Evolutionary conservation across 92 coral and sea anemone species (phyloP).

Genomic region (Blastomussa wellsi): DNA sequence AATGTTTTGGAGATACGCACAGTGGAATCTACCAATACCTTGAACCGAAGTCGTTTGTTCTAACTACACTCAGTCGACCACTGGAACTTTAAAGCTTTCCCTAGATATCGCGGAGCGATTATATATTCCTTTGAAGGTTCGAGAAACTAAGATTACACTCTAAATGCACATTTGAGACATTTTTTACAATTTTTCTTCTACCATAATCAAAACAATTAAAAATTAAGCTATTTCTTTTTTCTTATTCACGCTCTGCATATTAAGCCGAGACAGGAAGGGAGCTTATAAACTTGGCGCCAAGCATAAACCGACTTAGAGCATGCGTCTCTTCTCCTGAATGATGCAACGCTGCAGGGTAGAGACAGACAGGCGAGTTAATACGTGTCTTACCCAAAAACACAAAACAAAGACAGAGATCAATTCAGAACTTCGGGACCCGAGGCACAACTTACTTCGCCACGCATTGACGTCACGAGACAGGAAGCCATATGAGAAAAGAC

Average conservation of each 20-base stretch:
- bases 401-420: background rate
- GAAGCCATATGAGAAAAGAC: background rate
- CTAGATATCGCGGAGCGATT: no score
- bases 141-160: no score
- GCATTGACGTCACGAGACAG: constrained; percentile 3
- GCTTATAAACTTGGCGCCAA: background rate
- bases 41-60: no score
- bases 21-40: no score
- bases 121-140: no score
- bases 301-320: no score
- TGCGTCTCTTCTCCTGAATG: background rate
- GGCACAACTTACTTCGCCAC: background rate
- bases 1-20: background rate
- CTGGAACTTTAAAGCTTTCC: no score
- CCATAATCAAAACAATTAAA: background rate
- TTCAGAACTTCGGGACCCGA: background rate
- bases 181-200: background rate
- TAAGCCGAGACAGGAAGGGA: background rate
- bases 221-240: background rate
- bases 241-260: background rate
- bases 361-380: no score
- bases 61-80: no score
- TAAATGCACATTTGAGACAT: background rate
- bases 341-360: background rate
- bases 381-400: no score